Conservation (phyloP, 1,140 invertebrate species). For the Drosophila ohnishii region DNA sequence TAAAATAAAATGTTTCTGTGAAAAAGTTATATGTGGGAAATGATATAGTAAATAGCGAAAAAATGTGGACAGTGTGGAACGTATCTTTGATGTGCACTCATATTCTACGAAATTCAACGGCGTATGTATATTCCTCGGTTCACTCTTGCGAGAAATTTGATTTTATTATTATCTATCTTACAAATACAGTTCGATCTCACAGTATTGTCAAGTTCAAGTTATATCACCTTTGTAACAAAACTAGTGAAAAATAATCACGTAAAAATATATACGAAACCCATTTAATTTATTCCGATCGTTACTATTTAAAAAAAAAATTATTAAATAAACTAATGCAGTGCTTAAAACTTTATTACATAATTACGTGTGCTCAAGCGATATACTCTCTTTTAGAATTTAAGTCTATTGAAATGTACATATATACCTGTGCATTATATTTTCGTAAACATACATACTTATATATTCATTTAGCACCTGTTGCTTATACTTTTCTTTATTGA, state of each 20-base stretch:
- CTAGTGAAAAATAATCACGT: constrained; percentile 1
- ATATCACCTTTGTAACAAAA: neutral
- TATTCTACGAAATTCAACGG: constrained; percentile 45
- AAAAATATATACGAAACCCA: constrained; percentile 13
- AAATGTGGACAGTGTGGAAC: constrained; percentile 73
- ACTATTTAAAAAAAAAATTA: neutral
- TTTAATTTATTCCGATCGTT: neutral
- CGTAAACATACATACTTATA: neutral
- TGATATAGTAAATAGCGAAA: constrained; percentile 62
- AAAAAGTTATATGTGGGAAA: constrained; percentile 26
- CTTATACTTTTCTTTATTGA: constrained; percentile 4
- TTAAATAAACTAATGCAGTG: neutral
- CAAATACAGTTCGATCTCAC: constrained; percentile 28
- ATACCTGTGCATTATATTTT: neutral
- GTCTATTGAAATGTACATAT: neutral
- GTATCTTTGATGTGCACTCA: constrained; percentile 65
- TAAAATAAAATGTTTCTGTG: constrained; percentile 46
- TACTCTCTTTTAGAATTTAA: neutral
- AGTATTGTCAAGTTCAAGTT: constrained; percentile 13
- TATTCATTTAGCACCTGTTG: constrained; percentile 30
- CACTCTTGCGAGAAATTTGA: constrained; percentile 53
- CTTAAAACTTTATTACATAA: neutral
- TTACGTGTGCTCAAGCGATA: neutral
- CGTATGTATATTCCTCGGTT: constrained; percentile 43
- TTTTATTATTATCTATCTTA: constrained; percentile 49